Base-by-base conservation (phyloP, 2,888 invertebrate species). In the Pherbina coryleti region DNA sequence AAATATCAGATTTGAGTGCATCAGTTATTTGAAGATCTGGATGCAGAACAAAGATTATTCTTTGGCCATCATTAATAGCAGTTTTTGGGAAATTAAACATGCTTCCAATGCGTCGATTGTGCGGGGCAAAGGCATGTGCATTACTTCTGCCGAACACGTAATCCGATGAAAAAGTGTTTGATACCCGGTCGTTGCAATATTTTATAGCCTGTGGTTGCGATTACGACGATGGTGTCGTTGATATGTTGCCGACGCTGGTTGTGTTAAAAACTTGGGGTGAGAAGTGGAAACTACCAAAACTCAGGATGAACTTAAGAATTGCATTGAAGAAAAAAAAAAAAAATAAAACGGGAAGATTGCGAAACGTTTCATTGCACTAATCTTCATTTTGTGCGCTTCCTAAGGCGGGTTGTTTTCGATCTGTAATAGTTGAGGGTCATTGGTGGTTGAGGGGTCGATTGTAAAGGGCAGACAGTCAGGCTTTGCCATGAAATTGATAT, bases 31-130 rank as follows among this genome's bases (percentile, higher is more conserved):
- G 28, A 53, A 31, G 51, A n/a, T 31, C n/a, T 62, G 22, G 62
- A n/a, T 19, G 44, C 19, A 76, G 44, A 60, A 28, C 31, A 57
- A n/a, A 57, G n/a, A 19, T 57, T 66, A 60, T 57, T 53, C 34
- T 76, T 76, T 75, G 83, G 79, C 80, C 80, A 76, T 84, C 82
- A 83, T 84, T 81, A 82, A 80, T 81, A 81, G 81, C 37, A 55
- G 37, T 75, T 75, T 75, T 75, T 53, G 67, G 75, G 51, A 67
- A 67, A 71, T 62, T 67, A 64, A 71, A 17, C 14, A 51, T 67
- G 69, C 25, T 69, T 69, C 74, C 73, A 66, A 5, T 31, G 14
- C 25, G 22, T 22, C 9, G 60, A 57, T 11, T 60, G 14, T 60
- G 1, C 11, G 19, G 1, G 25, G 17, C 9, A 25, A 25, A 9